Evolutionary conservation across 1,140 invertebrate genomes (phyloP), one percentile per base, ranked within the genome.

Genomic region (Drosophila novamexicana): DNA sequence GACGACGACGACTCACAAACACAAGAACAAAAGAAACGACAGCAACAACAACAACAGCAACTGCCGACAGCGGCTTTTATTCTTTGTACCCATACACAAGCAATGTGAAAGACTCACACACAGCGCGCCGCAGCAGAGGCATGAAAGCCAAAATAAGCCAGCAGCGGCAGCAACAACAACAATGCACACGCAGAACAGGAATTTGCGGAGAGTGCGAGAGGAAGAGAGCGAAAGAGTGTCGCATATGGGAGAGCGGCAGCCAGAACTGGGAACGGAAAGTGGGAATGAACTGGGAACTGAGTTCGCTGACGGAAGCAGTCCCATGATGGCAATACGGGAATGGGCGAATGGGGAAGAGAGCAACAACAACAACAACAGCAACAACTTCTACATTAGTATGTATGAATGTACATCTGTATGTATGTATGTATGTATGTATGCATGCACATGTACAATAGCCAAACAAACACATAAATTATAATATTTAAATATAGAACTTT

Each of bases 401-500:
- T 67, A 18, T 37, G 32, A 44, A 18, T 58, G 39, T 32, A 29
- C 37, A 18, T n/a, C 12, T 56, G 50, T 62, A 9, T 40, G 18
- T 3, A 34, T 47, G 22, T 42, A 29, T 66, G 52, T 36, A 18
- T 57, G 14, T 42, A 4, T 42, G 4, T 42, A 14, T 54, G 12
- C 45, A 44, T 32, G n/a, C 47, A 62, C 52, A 49, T 40, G 39
- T 75, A 78, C 77, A 78, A 81, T 86, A 82, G 75, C 83, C 84
- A 86, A 86, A 86, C 83, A 86, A 86, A 83, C 79, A 88, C 84
- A 86, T 86, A 86, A 86, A 86, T 86, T 86, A 88, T 86, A 88
- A 88, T 86, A 86, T 86, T 86, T 88, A 88, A 88, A 88, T 88
- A 89, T 88, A 88, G 83, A 88, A 89, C 83, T 89, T 88, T 88